Evolutionary conservation across 2,888 invertebrate genomes (phyloP).

Genomic region (Iphiclides podalirius): DNA sequence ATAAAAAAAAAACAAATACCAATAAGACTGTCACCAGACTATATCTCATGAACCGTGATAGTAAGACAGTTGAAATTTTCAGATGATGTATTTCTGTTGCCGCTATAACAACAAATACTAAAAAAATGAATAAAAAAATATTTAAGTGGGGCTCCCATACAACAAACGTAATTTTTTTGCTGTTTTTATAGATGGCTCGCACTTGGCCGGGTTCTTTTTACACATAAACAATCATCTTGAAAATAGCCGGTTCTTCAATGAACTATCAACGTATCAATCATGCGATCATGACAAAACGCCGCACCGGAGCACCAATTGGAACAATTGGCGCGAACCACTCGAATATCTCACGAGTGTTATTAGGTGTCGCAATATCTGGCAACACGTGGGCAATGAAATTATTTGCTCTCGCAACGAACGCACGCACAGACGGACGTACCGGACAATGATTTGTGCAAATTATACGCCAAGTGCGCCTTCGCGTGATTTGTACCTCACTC

Average conservation of each 20-base stretch:
- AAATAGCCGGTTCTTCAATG: neutral
- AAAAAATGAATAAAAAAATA: no score
- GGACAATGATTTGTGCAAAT: slow-evolving; percentile 62
- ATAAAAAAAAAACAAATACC: no score
- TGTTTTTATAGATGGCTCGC: no score
- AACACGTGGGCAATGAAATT: slow-evolving; percentile 22
- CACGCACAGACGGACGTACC: slow-evolving; percentile 19
- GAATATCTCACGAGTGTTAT: slow-evolving; percentile 20
- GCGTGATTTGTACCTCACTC: slow-evolving; percentile 28
- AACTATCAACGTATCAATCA: slow-evolving; percentile 5
- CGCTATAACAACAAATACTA: no score
- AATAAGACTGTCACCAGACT: no score
- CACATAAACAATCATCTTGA: no score
- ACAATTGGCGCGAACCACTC: slow-evolving; percentile 12
- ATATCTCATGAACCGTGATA: no score
- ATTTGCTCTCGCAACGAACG: slow-evolving; percentile 21
- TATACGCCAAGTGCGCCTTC: slow-evolving; percentile 34
- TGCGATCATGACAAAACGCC: slow-evolving; percentile 16
- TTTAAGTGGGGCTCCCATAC: no score
- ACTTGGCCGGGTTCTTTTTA: no score
- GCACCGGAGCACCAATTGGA: slow-evolving; percentile 12
- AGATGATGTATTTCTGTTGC: no score
- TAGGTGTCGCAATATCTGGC: slow-evolving; percentile 24
- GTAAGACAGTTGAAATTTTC: no score
- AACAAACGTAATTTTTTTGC: no score